These are phyloP conservation scores for Bungarus multicinctus DNA, from an alignment of 2,113 vertebrate species.

Conservation along the genomic window DNA sequence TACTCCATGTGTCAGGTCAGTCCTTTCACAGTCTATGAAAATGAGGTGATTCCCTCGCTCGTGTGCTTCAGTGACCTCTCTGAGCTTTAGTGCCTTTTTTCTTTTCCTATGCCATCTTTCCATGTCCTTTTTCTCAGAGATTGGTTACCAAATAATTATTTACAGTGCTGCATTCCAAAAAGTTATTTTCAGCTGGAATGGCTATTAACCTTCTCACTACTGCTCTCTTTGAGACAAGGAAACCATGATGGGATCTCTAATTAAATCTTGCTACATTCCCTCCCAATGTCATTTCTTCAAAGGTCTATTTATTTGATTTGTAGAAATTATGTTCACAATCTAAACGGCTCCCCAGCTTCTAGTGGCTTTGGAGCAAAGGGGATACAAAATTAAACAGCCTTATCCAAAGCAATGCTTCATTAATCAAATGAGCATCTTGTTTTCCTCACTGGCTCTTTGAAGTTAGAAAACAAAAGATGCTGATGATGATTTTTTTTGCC, in stretches of 20 bases:
- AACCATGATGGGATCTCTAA: background rate
- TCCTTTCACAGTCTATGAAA: accelerated
- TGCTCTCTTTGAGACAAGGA: conserved; percentile 1
- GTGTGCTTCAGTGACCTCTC: background rate
- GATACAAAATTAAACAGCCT: background rate
- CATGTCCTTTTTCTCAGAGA: background rate
- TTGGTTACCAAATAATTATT: conserved; percentile 12
- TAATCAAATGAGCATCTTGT: background rate
- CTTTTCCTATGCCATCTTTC: conserved; percentile 2
- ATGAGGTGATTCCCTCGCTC: background rate
- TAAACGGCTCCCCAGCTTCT: background rate
- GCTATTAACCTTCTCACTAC: background rate
- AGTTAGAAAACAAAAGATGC: background rate
- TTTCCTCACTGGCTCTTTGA: background rate
- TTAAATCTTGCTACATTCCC: too few relatives aligned
- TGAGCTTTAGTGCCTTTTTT: background rate
- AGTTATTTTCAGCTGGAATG: background rate
- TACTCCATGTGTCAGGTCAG: background rate
- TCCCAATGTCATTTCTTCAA: background rate
- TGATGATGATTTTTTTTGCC: background rate
- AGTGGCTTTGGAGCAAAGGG: background rate
- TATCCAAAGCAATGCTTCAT: background rate
- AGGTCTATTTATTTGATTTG: background rate
- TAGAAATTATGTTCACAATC: background rate
- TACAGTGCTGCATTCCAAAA: background rate